Conservation (phyloP, 2,113 vertebrate species). For the Cynoglossus semilaevis region DNA sequence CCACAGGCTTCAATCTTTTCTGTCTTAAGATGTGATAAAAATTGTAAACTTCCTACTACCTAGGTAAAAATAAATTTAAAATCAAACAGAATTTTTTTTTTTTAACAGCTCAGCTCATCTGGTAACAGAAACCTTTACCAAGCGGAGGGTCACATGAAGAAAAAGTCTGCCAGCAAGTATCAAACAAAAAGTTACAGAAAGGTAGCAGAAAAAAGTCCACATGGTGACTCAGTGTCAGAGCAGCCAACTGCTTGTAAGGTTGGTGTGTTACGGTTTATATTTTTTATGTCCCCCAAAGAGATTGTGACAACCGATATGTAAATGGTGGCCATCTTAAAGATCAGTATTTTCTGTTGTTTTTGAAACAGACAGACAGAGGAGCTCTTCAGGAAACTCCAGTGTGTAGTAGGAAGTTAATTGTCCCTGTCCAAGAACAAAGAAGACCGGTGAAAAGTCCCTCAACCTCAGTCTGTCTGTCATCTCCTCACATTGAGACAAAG, state of each 20-base stretch:
- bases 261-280: conserved; percentile 10
- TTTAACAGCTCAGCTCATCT: conserved; percentile 17
- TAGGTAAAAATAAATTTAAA: too few species aligned
- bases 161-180: conserved; percentile 17
- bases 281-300: too few species aligned
- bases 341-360: conserved; percentile 11
- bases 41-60: too few species aligned
- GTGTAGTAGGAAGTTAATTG: conserved; percentile 31
- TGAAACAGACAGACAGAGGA: conserved; percentile 15
- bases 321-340: too few species aligned
- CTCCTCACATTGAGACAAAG: conserved; percentile 77
- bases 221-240: conserved; percentile 18
- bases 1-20: too few species aligned
- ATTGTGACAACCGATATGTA: too few species aligned
- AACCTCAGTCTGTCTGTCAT: conserved; percentile 37
- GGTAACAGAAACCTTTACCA: conserved; percentile 9
- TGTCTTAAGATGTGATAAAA: too few species aligned
- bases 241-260: conserved; percentile 44
- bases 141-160: conserved; percentile 11
- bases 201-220: background rate
- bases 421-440: conserved; percentile 22
- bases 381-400: conserved; percentile 20
- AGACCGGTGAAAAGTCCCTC: conserved; percentile 46
- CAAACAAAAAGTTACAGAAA: conserved; percentile 4
- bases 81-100: conserved; percentile 7